Percentiles rank a stretch among this genome's conserved stretches.
Conservation (phyloP, 2,113 vertebrate genomes). For the Oncorhynchus kisutch region DNA sequence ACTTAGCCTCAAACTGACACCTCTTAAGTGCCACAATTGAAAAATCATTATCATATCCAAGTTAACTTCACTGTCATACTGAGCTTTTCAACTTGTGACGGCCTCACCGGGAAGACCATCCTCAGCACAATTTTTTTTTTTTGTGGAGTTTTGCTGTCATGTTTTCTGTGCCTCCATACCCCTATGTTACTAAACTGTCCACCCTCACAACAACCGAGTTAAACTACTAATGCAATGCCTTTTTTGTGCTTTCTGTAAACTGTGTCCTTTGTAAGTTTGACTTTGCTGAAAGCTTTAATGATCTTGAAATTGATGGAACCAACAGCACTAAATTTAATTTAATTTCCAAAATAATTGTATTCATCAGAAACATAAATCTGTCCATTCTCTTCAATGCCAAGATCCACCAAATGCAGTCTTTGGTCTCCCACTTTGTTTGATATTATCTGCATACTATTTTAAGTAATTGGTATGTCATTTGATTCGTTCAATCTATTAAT, state of each 20-base stretch:
- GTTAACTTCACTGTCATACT: too few relatives aligned
- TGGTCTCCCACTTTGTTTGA: neutral
- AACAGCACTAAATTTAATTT: neutral
- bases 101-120: too few relatives aligned
- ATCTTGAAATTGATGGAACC: neutral
- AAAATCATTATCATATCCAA: too few relatives aligned
- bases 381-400: neutral
- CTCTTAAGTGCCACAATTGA: too few relatives aligned
- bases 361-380: neutral
- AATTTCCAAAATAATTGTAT: constrained; percentile 3
- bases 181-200: constrained; percentile 47
- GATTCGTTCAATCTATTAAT: constrained; percentile 38
- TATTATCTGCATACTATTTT: neutral
- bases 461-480: neutral
- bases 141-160: neutral
- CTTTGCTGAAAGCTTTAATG: constrained; percentile 13
- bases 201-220: constrained; percentile 9
- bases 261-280: constrained; percentile 30
- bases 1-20: too few relatives aligned
- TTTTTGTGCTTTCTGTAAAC: constrained; percentile 43
- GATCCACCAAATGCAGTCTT: neutral
- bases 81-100: too few relatives aligned
- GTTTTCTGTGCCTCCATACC: constrained; percentile 36
- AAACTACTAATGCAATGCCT: constrained; percentile 42
- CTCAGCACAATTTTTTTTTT: neutral